phyloP scores from a whole-genome alignment of 2,113 vertebrate species.

The Catharus fuscescens region DNA sequence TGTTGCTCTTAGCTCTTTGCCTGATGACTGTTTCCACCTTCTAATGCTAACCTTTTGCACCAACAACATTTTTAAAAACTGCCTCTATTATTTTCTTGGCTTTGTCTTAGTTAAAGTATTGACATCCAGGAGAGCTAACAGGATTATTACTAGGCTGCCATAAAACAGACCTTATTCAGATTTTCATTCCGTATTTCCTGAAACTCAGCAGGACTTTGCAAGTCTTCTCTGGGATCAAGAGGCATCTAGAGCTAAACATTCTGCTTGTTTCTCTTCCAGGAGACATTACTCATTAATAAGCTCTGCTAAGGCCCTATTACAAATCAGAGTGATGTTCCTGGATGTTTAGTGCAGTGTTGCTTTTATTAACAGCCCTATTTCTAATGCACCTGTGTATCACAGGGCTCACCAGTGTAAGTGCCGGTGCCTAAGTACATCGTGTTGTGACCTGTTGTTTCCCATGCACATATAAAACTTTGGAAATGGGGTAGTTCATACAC shows the following conservation, averaged over 20 bases:
- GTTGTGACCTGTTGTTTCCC: background rate
- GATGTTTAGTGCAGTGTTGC: background rate
- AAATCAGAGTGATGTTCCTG: background rate
- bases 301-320: background rate
- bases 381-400: background rate
- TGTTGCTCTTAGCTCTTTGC: constrained; percentile 72
- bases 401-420: background rate
- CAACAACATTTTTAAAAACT: background rate
- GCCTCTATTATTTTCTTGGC: background rate
- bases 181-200: constrained; percentile 15
- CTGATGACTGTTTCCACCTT: constrained; percentile 59
- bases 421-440: background rate
- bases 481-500: background rate
- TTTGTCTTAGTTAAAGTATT: background rate
- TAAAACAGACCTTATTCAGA: constrained; percentile 80
- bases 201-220: constrained; percentile 69
- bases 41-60: background rate
- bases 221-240: constrained; percentile 64
- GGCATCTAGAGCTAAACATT: constrained; percentile 34
- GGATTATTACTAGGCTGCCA: constrained; percentile 54
- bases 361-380: constrained; percentile 3
- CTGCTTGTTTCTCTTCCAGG: constrained; percentile 30
- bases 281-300: background rate
- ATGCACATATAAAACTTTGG: background rate
- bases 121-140: constrained; percentile 74